Conservation (phyloP, 2,888 invertebrate species). For the Rhogogaster chlorosoma region DNA sequence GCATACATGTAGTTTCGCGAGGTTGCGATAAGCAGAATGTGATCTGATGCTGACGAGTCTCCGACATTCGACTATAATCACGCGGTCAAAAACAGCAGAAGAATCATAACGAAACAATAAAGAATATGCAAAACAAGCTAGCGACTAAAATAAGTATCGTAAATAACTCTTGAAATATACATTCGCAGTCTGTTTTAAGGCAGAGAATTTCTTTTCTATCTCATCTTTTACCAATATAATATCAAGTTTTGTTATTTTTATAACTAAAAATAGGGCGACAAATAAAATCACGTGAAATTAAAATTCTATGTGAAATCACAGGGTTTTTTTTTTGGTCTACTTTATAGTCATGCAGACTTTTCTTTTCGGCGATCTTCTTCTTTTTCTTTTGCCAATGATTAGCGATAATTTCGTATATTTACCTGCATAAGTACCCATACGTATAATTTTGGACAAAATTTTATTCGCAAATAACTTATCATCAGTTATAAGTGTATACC, state of each 20-base stretch:
- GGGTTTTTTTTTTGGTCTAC: no score
- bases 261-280: no score
- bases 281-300: no score
- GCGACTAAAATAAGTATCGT: slow-evolving; percentile 12
- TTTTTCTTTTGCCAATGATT: not conserved
- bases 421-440: not conserved
- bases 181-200: not conserved
- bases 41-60: slow-evolving; percentile 25
- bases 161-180: not conserved
- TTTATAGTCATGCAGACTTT: not conserved
- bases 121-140: slow-evolving; percentile 10
- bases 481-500: not conserved
- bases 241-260: not conserved
- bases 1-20: slow-evolving; percentile 26
- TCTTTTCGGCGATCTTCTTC: not conserved
- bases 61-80: not conserved
- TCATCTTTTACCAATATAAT: not conserved
- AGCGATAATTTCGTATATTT: not conserved
- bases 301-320: no score
- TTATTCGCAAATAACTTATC: not conserved
- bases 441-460: not conserved
- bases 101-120: not conserved
- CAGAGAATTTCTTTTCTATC: not conserved
- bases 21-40: slow-evolving; percentile 26
- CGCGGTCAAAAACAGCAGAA: slow-evolving; percentile 12